Base-by-base conservation (phyloP, 2,113 vertebrate genomes). In the Microcebus jonahi region DNA sequence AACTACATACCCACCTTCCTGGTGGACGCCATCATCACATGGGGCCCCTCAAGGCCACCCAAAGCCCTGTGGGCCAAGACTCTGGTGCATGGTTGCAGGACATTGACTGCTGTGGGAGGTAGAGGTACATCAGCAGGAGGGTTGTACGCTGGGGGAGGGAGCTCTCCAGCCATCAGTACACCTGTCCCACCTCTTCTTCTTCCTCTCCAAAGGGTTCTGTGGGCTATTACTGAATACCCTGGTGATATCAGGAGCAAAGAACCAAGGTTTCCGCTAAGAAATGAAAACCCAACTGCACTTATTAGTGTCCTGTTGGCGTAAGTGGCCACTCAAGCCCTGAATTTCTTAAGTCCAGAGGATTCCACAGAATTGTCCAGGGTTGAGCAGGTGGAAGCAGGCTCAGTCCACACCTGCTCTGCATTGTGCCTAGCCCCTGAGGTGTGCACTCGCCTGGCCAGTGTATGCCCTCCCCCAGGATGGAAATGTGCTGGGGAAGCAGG, bases 1-100 rank as follows among this genome's bases (percentile, higher is more conserved):
- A 99, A 99, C 57, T 99, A 99, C 71, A 91, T 98, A 36, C 94
- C 96, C 15, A 87, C 73, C 15, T 70, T 5, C 5, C 75, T 96
- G 8, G 45, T 14, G 8, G 96, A 97, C 27, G 10, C 63, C 14
- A 1, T 96, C 0, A 0, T 81, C 1, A 3, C 2, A 23, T 65
- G 61, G 94, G 0, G 0, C 0, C 57, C 1, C 11, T 0, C 25
- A 17, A 81, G 18, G 14, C 94, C 93, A 0, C 57, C 13, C 4
- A 36, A 68, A 11, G 18, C 68, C 50, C 39, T 89, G 1, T 92
- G 73, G 42, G 13, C 4, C 29, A 63, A 14, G 5, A 0, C 1
- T n/a, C 3, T 1, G 25, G 50, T 61, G 4, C 12, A 2, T 20
- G 29, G 1, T 55, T 27, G 55, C 15, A 21, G 6, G 11, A 20